Evolutionary conservation across 2,888 invertebrate species (phyloP).

Genomic region (Ochropleura plecta): DNA sequence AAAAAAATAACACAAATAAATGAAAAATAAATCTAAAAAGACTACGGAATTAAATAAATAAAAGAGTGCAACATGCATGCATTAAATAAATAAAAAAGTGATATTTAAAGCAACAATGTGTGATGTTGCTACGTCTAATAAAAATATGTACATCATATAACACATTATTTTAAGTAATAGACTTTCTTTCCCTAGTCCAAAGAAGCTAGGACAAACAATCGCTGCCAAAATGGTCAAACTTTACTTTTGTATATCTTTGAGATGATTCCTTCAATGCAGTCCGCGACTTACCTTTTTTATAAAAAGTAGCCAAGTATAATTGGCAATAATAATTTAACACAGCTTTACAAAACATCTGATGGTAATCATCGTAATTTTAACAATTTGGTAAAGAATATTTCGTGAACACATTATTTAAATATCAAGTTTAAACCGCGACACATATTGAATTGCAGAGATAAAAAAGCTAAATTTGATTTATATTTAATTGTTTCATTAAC

Average conservation of each 20-base stretch:
- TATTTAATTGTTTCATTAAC: no score
- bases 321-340: neutral
- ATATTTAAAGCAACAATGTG: constrained; percentile 12
- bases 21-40: no score
- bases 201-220: neutral
- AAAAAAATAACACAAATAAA: neutral
- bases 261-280: neutral
- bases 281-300: neutral
- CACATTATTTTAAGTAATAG: neutral
- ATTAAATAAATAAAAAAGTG: neutral
- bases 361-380: neutral
- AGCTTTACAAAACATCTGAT: neutral
- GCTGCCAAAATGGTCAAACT: neutral
- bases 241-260: neutral
- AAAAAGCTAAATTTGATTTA: neutral
- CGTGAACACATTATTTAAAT: neutral
- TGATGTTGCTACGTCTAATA: constrained; percentile 19
- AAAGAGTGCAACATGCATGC: neutral
- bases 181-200: neutral
- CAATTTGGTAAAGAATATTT: neutral
- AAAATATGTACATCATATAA: no score
- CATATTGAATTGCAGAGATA: neutral
- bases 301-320: neutral
- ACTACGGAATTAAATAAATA: neutral
- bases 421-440: neutral